Conservation (phyloP, 2,888 invertebrate species). For the Cylloceria caligata region DNA sequence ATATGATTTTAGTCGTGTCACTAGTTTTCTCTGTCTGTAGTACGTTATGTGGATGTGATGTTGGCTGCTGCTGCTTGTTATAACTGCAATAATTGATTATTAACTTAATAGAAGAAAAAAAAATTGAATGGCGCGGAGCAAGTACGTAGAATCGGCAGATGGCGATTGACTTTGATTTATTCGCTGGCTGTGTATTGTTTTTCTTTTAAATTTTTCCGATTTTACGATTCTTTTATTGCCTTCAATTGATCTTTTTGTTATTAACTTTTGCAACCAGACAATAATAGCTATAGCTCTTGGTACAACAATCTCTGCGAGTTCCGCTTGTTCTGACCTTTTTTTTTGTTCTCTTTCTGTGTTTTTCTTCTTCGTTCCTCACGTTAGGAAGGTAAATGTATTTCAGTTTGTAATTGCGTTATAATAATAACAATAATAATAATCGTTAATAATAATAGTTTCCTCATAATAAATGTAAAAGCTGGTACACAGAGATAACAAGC, state of each 20-base stretch:
- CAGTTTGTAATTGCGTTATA: slow-evolving; percentile 66
- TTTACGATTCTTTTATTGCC: slow-evolving; percentile 22
- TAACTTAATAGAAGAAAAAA: slow-evolving; percentile 54
- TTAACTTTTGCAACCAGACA: slow-evolving; percentile 30
- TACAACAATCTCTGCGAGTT: slow-evolving; percentile 32
- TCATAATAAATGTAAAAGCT: slow-evolving; percentile 83
- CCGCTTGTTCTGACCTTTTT: slow-evolving; percentile 38
- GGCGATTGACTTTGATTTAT: slow-evolving; percentile 67
- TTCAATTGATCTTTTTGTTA: slow-evolving; percentile 8
- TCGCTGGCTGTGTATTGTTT: slow-evolving; percentile 61
- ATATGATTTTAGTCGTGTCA: slow-evolving; percentile 81
- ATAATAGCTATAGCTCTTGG: slow-evolving; percentile 17
- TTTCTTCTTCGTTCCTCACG: slow-evolving; percentile 62
- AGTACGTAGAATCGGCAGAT: slow-evolving; percentile 71
- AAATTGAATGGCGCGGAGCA: slow-evolving; percentile 71
- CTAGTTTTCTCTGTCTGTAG: slow-evolving; percentile 75
- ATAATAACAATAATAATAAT: slow-evolving; percentile 66
- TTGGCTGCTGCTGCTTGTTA: slow-evolving; percentile 80
- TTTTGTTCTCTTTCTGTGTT: slow-evolving; percentile 20
- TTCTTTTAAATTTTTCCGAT: slow-evolving; percentile 11
- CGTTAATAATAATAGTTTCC: slow-evolving; percentile 73
- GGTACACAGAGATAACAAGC: slow-evolving; percentile 83
- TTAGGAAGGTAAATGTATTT: slow-evolving; percentile 74
- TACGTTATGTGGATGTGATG: slow-evolving; percentile 79
- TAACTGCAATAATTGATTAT: slow-evolving; percentile 73